Evolutionary conservation across 2,888 invertebrate genomes (phyloP).

Genomic region (Boloria selene): DNA sequence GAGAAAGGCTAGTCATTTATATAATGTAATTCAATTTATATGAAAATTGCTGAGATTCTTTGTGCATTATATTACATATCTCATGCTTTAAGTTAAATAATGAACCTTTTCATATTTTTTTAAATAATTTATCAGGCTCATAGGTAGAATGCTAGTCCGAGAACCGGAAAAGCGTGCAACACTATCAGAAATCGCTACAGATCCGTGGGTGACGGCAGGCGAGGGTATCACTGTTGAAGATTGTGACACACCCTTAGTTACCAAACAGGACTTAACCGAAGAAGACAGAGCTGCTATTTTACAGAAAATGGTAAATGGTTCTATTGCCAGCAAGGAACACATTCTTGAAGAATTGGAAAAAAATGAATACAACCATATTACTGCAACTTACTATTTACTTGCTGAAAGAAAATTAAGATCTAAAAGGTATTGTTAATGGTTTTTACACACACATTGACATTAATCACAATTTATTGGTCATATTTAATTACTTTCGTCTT

Average conservation of each 20-base stretch:
- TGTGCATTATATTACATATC: too few relatives aligned
- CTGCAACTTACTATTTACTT: constrained; percentile 98
- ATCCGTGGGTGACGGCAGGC: constrained; percentile 90
- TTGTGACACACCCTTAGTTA: constrained; percentile 89
- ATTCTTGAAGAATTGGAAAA: constrained; percentile 96
- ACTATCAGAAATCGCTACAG: constrained; percentile 92
- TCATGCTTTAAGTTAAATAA: too few relatives aligned
- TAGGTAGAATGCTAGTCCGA: constrained; percentile 95
- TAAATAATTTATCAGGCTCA: constrained; percentile 83
- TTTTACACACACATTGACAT: constrained; percentile 40
- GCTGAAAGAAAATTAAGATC: constrained; percentile 95
- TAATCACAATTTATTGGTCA: not conserved
- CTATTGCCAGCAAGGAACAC: constrained; percentile 96
- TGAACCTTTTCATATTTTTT: too few relatives aligned
- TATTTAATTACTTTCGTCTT: too few relatives aligned
- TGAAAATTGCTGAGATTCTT: too few relatives aligned
- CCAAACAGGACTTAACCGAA: constrained; percentile 93
- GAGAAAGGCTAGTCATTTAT: too few relatives aligned
- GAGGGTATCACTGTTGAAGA: constrained; percentile 81
- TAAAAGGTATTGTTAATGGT: constrained; percentile 77
- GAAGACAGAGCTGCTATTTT: constrained; percentile 96
- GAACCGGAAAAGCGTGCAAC: constrained; percentile 96
- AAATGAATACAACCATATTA: constrained; percentile 98
- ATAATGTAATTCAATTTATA: too few relatives aligned
- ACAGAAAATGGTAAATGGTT: constrained; percentile 97